These are phyloP conservation scores for Neogale vison DNA, from an alignment of 2,113 vertebrate genomes.

Conservation along the genomic window DNA sequence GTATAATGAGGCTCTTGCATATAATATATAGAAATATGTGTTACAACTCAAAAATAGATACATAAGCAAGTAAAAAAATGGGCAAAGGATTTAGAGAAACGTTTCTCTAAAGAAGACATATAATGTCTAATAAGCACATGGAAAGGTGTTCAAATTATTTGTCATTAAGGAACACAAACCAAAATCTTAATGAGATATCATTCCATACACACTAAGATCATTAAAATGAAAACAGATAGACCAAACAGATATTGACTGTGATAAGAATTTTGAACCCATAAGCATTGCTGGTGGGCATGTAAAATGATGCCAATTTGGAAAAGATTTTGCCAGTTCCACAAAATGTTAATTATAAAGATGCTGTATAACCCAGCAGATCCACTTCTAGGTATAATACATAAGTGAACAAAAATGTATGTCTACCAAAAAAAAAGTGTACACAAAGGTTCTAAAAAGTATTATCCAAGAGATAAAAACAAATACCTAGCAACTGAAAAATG, in stretches of 20 bases:
- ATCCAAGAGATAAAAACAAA: background rate
- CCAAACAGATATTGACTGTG: background rate
- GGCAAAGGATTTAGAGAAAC: background rate
- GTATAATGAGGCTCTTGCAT: background rate
- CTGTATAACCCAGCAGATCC: background rate
- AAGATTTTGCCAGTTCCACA: background rate
- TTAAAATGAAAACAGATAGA: background rate
- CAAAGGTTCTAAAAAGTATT: background rate
- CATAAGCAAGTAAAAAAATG: background rate
- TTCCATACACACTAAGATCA: background rate
- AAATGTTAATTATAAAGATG: background rate
- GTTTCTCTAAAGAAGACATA: background rate
- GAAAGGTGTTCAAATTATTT: background rate
- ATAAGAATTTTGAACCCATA: background rate
- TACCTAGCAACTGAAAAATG: background rate
- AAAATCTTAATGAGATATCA: background rate
- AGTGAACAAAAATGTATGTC: background rate
- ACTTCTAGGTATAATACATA: background rate
- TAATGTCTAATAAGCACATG: background rate
- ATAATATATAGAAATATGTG: background rate
- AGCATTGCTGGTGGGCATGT: background rate
- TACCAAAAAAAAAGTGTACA: background rate
- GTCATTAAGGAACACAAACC: background rate
- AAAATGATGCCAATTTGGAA: background rate
- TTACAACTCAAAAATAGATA: background rate